Base-by-base conservation (phyloP, 2,888 invertebrate species). In the Plagiodera versicolora region DNA sequence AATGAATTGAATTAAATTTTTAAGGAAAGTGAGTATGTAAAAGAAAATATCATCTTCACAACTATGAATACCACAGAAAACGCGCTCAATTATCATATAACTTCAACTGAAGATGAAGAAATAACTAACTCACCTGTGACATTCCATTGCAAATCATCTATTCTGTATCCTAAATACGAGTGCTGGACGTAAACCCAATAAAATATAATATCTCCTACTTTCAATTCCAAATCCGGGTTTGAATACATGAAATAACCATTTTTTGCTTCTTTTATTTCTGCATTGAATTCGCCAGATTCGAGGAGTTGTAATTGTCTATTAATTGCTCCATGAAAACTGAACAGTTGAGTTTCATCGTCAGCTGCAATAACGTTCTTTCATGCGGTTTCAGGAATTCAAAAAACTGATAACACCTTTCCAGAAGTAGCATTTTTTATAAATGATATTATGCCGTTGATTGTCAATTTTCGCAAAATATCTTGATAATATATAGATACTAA, bases 261-360 rank as follows among this genome's bases (percentile, higher is more conserved):
- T 1, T 67, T 77, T 0, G 85, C 72, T 1, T 65, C 56, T 0
- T 72, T 73, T 0, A 85, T 75, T 60, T 86, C 85, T 0, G 81
- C 84, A 0, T 76, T 74, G 39, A 86, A 82, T 1, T 82, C 77
- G 0, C 89, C 90, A 0, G 81, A 79, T 54, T 84, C 82, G 6
- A 78, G 79, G 1, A 75, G 74, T 3, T 46, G 47, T 60, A 89
- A 84, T 0, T 74, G 71, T 20, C 81, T 79, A 74, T 89, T 89
- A 14, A 87, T 70, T 65, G 87, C 86, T 0, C 86, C 87, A 77
- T 89, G 86, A 74, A 89, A 89, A 0, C 82, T 85, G 70, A 89
- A 88, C 5, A 85, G 72, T 51, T 79, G 78, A 0, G 87, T 69
- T 1, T 83, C 84, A 1, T 81, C 72, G 19, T 78, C 78, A 74